Evolutionary conservation across 37 sponge, comb jelly and placozoan species (phyloP).

Genomic region (Dysidea cf. avara): DNA sequence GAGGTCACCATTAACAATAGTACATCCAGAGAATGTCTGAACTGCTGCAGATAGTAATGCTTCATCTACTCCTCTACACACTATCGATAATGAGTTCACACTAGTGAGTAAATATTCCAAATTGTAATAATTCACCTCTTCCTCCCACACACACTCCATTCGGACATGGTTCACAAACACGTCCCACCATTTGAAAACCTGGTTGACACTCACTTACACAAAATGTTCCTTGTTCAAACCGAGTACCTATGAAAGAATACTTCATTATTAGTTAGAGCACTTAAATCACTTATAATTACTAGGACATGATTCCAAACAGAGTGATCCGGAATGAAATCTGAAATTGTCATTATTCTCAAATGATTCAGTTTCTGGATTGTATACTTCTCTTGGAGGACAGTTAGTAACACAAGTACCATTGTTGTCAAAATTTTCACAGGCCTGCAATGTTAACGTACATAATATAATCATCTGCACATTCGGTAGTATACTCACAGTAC

Average conservation of each 20-base stretch:
- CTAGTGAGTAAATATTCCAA: too few species aligned
- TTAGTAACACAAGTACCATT: slow-evolving; percentile 60
- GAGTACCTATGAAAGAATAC: neutral
- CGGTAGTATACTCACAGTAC: slow-evolving; percentile 18
- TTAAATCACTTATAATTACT: slow-evolving; percentile 16
- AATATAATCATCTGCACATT: neutral
- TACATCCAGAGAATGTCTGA: too few species aligned
- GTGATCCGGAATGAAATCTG: slow-evolving; percentile 27
- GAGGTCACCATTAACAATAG: too few species aligned
- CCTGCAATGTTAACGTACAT: slow-evolving; percentile 41
- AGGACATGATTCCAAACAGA: slow-evolving; percentile 58
- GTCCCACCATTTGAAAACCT: neutral
- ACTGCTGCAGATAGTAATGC: too few species aligned
- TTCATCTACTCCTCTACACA: too few species aligned
- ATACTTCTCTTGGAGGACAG: slow-evolving; percentile 46
- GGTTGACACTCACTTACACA: neutral
- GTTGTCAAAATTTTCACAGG: slow-evolving; percentile 53
- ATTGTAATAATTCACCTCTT: too few species aligned
- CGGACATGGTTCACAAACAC: neutral
- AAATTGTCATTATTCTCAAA: slow-evolving; percentile 48
- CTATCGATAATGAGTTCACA: too few species aligned
- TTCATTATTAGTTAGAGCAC: neutral
- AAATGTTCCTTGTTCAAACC: neutral
- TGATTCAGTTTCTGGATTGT: slow-evolving; percentile 14
- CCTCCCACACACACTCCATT: neutral